These are phyloP conservation scores for Sphaerodactylus townsendi DNA, from an alignment of 2,113 vertebrate species.

Conservation along the genomic window DNA sequence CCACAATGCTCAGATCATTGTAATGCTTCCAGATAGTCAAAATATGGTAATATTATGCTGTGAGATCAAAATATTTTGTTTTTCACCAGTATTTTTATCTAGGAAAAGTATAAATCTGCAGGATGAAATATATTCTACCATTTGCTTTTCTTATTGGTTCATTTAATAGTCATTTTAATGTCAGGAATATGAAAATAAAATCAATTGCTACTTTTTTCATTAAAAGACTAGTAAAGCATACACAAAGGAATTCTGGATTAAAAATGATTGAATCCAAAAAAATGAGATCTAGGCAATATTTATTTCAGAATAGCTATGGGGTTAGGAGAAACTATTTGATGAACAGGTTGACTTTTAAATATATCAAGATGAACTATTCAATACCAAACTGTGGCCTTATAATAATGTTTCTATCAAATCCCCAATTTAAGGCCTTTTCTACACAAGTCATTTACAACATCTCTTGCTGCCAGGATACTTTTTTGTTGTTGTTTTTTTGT, in stretches of 20 bases:
- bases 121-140: neutral
- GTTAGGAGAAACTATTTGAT: neutral
- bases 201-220: neutral
- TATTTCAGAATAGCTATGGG: neutral
- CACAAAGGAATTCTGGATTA: too few relatives aligned
- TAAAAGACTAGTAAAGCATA: neutral
- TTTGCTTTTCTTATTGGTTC: neutral
- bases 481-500: too few relatives aligned
- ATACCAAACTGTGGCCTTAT: neutral
- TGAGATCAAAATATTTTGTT: neutral
- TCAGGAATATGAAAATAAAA: neutral
- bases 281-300: neutral
- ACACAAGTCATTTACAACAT: too few relatives aligned
- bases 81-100: neutral
- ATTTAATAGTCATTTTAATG: neutral
- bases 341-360: too few relatives aligned
- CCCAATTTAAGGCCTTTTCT: too few relatives aligned
- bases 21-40: constrained; percentile 87
- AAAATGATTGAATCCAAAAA: neutral
- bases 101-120: constrained; percentile 13
- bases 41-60: constrained; percentile 78
- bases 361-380: neutral
- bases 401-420: neutral
- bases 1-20: constrained; percentile 88
- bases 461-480: too few relatives aligned